These are phyloP conservation scores for Anguilla anguilla DNA, from an alignment of 2,797 vertebrate genomes.

Conservation along the genomic window DNA sequence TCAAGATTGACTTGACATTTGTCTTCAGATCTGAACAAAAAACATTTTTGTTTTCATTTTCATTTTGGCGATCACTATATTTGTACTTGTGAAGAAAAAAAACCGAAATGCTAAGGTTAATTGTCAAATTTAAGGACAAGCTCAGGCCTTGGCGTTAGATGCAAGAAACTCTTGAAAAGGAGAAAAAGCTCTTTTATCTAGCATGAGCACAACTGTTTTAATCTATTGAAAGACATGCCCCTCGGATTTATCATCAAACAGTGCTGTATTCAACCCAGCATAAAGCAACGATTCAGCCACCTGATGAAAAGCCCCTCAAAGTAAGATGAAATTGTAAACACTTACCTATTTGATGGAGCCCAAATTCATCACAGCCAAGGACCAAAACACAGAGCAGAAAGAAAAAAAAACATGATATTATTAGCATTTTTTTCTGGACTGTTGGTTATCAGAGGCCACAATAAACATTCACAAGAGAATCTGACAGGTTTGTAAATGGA, in stretches of 20 bases:
- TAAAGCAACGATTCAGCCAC: not conserved
- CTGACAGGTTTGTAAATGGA: not conserved
- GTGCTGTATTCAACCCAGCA: not conserved
- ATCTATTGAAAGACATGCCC: not conserved
- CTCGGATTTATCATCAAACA: not conserved
- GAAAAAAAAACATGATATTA: not conserved
- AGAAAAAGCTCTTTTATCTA: not conserved
- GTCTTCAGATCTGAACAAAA: not conserved
- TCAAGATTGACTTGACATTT: not conserved
- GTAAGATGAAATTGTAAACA: not conserved
- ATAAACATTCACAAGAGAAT: not conserved
- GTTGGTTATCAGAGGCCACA: conserved; percentile 1
- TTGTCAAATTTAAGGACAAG: not conserved
- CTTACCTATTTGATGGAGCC: conserved; percentile 17
- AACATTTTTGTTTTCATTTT: not conserved
- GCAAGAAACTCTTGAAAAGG: not conserved
- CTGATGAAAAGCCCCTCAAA: not conserved
- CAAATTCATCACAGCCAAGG: not conserved
- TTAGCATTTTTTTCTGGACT: not conserved
- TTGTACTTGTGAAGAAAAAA: not conserved
- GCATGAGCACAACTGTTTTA: not conserved
- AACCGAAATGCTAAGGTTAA: not conserved
- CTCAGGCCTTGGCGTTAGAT: not conserved
- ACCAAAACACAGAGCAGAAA: not conserved
- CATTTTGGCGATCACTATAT: not conserved